Evolutionary conservation across 2,797 vertebrate genomes (phyloP).

Genomic region (Gobio occitaniae): DNA sequence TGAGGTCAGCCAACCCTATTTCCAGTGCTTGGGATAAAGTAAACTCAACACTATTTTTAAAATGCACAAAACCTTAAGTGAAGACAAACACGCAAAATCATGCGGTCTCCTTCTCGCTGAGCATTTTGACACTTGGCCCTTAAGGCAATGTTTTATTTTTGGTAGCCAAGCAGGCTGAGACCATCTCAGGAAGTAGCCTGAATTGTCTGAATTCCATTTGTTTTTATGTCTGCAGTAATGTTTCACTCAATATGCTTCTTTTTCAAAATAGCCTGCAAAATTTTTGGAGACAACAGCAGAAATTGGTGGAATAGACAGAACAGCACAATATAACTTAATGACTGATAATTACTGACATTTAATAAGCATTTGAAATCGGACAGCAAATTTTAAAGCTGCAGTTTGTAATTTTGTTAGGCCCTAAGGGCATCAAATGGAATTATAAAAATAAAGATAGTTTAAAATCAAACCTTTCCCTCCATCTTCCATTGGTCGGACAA

Average conservation of each 20-base stretch:
- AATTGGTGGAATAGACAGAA: conserved; percentile 16
- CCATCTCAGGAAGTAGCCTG: conserved; percentile 9
- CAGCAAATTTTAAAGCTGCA: conserved; percentile 24
- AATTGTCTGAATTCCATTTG: conserved; percentile 27
- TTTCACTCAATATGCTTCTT: conserved; percentile 47
- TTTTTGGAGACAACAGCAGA: conserved; percentile 5
- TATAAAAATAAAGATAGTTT: conserved; percentile 17
- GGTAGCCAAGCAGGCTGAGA: conserved; percentile 8
- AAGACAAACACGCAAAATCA: conserved; percentile 82
- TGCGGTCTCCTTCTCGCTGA: conserved; percentile 76
- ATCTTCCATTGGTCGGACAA: background rate
- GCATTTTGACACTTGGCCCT: conserved; percentile 38
- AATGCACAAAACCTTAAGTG: conserved; percentile 70
- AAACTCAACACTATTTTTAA: conserved; percentile 83
- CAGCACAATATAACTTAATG: background rate
- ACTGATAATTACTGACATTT: background rate
- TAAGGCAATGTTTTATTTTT: conserved; percentile 38
- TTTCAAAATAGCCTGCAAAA: background rate
- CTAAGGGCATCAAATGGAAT: background rate
- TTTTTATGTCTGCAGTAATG: conserved; percentile 24
- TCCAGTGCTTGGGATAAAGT: conserved; percentile 88
- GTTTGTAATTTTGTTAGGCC: background rate
- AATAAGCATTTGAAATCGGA: background rate
- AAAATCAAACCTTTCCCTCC: background rate
- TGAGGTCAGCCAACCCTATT: conserved; percentile 87